Conservation (phyloP, 2,113 vertebrate genomes). For the Xerus inauris region DNA sequence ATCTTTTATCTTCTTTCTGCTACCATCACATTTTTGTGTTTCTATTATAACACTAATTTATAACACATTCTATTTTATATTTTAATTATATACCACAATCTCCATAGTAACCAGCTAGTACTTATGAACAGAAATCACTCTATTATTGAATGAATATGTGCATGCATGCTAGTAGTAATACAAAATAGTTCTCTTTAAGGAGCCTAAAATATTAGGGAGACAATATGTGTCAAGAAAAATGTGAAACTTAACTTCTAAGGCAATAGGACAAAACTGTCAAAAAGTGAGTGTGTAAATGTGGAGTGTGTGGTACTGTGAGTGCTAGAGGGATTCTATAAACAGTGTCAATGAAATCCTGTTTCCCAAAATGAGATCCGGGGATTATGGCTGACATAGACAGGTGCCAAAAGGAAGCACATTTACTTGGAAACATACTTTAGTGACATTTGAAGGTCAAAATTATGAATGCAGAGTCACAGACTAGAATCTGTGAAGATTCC, state of each 20-base stretch:
- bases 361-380: slow-evolving; percentile 27
- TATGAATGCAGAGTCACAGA: slow-evolving; percentile 39
- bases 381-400: slow-evolving; percentile 33
- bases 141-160: neutral
- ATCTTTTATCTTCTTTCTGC: neutral
- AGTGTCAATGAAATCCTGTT: slow-evolving; percentile 17
- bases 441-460: slow-evolving; percentile 66
- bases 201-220: neutral
- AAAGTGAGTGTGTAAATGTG: neutral
- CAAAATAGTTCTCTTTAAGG: neutral
- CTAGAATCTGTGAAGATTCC: neutral
- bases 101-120: neutral
- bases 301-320: neutral
- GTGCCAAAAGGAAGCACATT: slow-evolving; percentile 52
- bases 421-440: neutral
- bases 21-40: neutral
- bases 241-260: neutral
- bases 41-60: neutral
- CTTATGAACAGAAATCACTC: neutral
- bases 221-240: neutral
- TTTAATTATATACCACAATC: neutral
- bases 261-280: neutral
- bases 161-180: neutral
- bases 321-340: neutral
- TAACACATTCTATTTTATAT: neutral